A percentile compares a stretch with the other conserved stretches of the same genome.
These are phyloP conservation scores for Drosophila austrosaltans DNA, from an alignment of 2,888 invertebrate genomes.

Conservation along the genomic window DNA sequence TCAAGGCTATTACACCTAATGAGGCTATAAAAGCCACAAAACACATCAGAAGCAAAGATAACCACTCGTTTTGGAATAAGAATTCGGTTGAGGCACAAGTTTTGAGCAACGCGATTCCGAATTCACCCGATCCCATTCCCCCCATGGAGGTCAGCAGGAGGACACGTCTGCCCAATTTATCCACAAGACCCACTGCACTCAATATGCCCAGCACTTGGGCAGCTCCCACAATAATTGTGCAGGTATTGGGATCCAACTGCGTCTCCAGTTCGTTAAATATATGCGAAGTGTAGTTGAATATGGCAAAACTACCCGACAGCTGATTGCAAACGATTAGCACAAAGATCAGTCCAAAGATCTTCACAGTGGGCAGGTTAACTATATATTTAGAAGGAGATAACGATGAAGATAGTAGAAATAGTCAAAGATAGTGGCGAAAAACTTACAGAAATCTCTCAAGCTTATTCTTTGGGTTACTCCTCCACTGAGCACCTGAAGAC, in stretches of 20 bases:
- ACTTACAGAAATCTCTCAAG: constrained; percentile 74
- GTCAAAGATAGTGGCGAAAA: neutral
- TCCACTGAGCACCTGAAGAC: constrained; percentile 56
- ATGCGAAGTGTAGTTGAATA: constrained; percentile 76
- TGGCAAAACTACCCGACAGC: constrained; percentile 73
- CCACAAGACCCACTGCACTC: constrained; percentile 65
- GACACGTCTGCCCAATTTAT: constrained; percentile 70
- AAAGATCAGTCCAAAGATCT: constrained; percentile 62
- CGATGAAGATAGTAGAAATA: neutral
- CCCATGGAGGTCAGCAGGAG: constrained; percentile 67
- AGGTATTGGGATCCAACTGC: constrained; percentile 66
- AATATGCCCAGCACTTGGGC: constrained; percentile 71
- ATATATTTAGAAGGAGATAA: too few species aligned
- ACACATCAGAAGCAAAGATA: constrained; percentile 74
- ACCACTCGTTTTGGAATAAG: constrained; percentile 63
- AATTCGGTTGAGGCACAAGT: constrained; percentile 50
- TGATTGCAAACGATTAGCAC: constrained; percentile 69
- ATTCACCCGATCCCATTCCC: constrained; percentile 68
- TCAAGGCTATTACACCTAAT: constrained; percentile 73
- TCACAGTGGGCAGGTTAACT: constrained; percentile 67
- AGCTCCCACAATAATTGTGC: constrained; percentile 75
- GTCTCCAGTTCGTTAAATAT: constrained; percentile 72
- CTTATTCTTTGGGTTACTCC: constrained; percentile 49
- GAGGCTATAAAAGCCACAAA: constrained; percentile 64
- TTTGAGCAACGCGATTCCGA: constrained; percentile 64